Percentiles rank a stretch among this genome's conserved stretches.
These are phyloP conservation scores for Rhynchomys soricoides DNA, from an alignment of 2,113 vertebrate genomes.

Conservation along the genomic window DNA sequence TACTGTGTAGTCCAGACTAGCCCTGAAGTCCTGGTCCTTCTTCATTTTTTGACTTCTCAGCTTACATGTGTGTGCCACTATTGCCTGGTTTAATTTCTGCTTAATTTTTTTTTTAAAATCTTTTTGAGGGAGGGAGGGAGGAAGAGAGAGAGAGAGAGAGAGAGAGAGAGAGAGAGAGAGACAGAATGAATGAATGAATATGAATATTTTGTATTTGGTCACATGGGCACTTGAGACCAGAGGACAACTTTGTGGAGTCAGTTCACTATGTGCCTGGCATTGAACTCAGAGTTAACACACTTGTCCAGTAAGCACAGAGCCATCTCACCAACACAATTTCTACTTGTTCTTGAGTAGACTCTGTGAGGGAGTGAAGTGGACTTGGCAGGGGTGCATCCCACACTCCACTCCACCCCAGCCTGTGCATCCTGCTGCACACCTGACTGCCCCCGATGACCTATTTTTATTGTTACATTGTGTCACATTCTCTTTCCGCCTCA, in stretches of 20 bases:
- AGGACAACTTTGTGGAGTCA: background rate
- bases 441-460: background rate
- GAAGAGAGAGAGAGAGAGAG: too few species aligned
- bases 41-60: too few species aligned
- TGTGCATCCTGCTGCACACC: background rate
- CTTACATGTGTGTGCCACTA: too few species aligned
- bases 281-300: background rate
- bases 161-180: too few species aligned
- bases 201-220: background rate
- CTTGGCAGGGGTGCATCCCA: background rate
- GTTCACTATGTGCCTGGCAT: background rate
- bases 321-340: background rate
- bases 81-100: too few species aligned
- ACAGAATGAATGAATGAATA: too few species aligned
- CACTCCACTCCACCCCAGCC: background rate
- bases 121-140: too few species aligned
- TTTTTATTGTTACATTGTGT: background rate
- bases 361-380: background rate
- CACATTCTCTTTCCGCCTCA: background rate
- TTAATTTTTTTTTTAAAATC: too few species aligned
- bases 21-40: too few species aligned
- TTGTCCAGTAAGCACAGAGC: too few species aligned
- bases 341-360: constrained; percentile 15
- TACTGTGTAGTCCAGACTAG: too few species aligned
- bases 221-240: background rate